phyloP scores from a whole-genome alignment of 2,797 vertebrate species.

The Limosa lapponica region DNA sequence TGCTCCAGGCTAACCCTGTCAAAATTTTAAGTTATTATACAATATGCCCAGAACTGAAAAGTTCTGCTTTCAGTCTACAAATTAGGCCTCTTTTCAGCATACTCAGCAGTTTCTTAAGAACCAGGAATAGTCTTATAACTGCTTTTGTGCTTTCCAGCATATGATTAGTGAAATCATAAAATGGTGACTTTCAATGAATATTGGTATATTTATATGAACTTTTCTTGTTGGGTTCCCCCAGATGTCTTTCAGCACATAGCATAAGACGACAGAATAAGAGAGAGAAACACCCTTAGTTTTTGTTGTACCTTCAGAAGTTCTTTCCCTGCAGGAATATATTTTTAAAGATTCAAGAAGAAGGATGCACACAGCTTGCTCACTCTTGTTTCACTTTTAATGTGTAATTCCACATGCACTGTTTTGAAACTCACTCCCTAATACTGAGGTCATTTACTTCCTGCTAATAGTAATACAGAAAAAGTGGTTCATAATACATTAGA shows the following conservation, averaged over 20 bases:
- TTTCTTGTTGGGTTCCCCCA: background rate
- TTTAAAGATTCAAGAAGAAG: background rate
- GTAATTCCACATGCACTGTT: background rate
- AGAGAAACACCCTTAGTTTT: background rate
- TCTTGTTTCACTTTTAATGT: background rate
- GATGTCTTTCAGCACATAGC: background rate
- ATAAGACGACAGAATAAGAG: background rate
- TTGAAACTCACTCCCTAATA: background rate
- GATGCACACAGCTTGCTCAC: background rate
- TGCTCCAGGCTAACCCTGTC: slow-evolving; percentile 32
- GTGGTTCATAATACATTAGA: background rate
- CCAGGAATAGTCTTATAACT: background rate
- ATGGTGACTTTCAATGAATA: background rate
- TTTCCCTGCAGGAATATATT: background rate
- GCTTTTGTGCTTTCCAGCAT: background rate
- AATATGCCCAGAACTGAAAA: background rate
- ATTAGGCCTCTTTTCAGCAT: slow-evolving; percentile 13
- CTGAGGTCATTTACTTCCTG: background rate
- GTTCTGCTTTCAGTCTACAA: background rate
- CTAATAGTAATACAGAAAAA: background rate
- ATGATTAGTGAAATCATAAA: background rate
- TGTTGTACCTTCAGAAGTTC: background rate
- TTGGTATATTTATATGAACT: background rate
- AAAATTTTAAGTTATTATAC: slow-evolving; percentile 7
- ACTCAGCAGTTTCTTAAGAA: background rate